phyloP scores from a whole-genome alignment of 1,140 invertebrate genomes.

The Pentalonia nigronervosa region DNA sequence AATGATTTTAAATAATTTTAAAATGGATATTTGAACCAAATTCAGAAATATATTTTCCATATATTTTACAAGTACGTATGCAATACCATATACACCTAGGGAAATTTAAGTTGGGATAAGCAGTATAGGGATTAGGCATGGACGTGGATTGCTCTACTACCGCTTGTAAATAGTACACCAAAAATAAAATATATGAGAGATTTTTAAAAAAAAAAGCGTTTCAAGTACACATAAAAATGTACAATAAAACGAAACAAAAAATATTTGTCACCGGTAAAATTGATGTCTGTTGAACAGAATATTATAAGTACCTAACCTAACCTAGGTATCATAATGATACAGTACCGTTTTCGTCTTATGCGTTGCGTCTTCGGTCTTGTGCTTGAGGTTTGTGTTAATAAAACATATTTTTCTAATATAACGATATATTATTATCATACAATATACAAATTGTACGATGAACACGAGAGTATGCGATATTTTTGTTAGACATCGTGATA shows the following conservation, averaged over 20 bases:
- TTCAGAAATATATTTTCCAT: neutral
- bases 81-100: neutral
- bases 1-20: neutral
- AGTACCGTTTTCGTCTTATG: neutral
- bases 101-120: neutral
- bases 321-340: neutral
- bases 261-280: neutral
- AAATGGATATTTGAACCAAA: neutral
- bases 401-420: neutral
- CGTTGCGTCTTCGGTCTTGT: neutral
- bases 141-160: neutral
- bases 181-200: neutral
- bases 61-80: neutral
- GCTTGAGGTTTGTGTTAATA: neutral
- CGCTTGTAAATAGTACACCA: neutral
- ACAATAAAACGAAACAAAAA: neutral
- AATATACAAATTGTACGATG: neutral
- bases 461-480: neutral
- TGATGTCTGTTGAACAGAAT: neutral
- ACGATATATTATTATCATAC: neutral
- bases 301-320: neutral
- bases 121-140: neutral
- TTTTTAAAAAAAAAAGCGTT: neutral
- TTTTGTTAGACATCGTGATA: neutral
- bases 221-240: neutral